phyloP scores from a whole-genome alignment of 2,888 invertebrate species.

The Patella ulyssiponensis region DNA sequence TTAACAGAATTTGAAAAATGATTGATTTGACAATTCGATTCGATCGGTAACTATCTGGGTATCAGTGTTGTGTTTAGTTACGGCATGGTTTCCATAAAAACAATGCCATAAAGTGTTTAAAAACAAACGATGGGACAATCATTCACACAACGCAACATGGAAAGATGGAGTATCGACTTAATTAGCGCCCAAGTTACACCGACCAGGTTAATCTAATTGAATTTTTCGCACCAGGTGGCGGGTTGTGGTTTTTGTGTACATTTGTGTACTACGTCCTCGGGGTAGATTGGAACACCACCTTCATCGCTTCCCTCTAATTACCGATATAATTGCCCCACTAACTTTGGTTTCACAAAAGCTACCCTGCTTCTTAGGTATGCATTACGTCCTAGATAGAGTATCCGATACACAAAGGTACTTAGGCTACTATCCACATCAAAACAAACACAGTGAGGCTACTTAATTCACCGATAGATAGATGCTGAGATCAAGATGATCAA shows the following conservation, averaged over 20 bases:
- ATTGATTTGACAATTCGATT: too few relatives aligned
- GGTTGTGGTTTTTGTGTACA: constrained; percentile 6
- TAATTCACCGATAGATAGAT: too few relatives aligned
- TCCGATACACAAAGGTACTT: neutral
- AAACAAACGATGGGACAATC: too few relatives aligned
- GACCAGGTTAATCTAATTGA: constrained; percentile 9
- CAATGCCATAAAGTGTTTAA: too few relatives aligned
- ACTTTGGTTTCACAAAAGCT: neutral
- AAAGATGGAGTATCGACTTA: neutral
- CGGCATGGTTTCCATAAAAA: too few relatives aligned
- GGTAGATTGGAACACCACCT: constrained; percentile 3
- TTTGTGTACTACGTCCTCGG: neutral
- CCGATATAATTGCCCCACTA: neutral
- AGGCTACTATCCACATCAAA: too few relatives aligned
- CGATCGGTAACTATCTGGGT: too few relatives aligned
- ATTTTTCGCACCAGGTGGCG: constrained; percentile 8
- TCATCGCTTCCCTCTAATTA: neutral
- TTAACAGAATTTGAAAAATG: too few relatives aligned
- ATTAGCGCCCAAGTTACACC: neutral
- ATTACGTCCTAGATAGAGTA: neutral
- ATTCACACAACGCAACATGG: too few relatives aligned
- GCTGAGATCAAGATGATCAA: too few relatives aligned
- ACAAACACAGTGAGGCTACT: too few relatives aligned
- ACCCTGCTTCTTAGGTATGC: neutral
- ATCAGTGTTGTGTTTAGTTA: too few relatives aligned